Evolutionary conservation across 2,888 invertebrate species (phyloP), one percentile per base, ranked within the genome.

Genomic region (Agonopterix arenella): DNA sequence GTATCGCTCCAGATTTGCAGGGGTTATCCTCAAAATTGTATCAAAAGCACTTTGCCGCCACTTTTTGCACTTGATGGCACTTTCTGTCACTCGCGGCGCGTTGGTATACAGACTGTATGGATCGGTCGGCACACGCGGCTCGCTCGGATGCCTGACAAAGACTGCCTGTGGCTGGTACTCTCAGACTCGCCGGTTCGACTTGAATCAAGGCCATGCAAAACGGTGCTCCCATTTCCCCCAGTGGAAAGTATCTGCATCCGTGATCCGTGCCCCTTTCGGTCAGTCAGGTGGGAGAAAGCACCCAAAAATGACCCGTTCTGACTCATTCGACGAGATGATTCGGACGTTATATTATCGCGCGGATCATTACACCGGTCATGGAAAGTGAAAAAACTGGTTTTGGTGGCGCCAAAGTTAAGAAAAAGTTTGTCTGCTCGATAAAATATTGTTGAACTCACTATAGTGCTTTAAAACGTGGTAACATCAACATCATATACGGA

Each of bases 241-340:
- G 80, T 86, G 84, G 86, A 86, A 86, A 86, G 86, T 85, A 80
- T 76, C 77, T 75, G 77, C 70, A 86, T 86, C 86, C 86, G 86
- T 78, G 82, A 83, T 79, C 75, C 79, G 82, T 80, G 80, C 81
- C 76, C 78, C 77, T 80, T 82, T 77, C 76, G 76, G 77, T 71
- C 85, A 86, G 84, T 85, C 28, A 28, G 84, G 84, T 81, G 82
- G 81, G 85, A 84, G 86, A 86, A 86, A 86, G 86, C 85, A 86
- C 79, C 81, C 68, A 80, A 85, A 85, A 79, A 69, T 70, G 68
- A 79, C 72, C 68, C 68, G 47, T 50, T 55, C 73, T 80, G 85
- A 85, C 70, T 85, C 85, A 86, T 75, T 75, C 76, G 70, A 50
- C 62, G 64, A 70, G 77, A 80, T 80, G 78, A 77, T 76, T 73